Base-by-base conservation (phyloP, 1,140 invertebrate species). In the Drosophila leontia region DNA sequence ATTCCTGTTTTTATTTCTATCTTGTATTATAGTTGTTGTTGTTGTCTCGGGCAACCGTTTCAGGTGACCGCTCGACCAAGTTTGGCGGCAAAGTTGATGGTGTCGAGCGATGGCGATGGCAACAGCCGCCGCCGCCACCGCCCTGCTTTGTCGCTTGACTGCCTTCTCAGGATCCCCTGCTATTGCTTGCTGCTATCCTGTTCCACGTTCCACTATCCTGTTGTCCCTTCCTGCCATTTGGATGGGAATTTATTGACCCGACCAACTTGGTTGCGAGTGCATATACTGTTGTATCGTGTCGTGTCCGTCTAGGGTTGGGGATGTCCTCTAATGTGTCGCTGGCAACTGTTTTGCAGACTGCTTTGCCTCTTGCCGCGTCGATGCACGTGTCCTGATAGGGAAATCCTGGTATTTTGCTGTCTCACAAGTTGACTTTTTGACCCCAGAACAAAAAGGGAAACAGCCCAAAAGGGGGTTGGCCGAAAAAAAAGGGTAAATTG, bases 21-120 rank as follows among this genome's bases (percentile, higher is more conserved):
- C 23, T 48, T 26, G 23, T 15, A 32, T 45, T 15, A 5, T 51
- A 7, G 9, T 34, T 15, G 19, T 35, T 45, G 58, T 67, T 45
- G 63, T 67, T 63, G 63, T 67, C 58, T 67, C n/a, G 41, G 37
- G 67, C 37, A 72, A 72, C 69, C 35, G 39, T 74, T 60, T 72
- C 53, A 50, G 68, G 45, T 74, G 70, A 72, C 68, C 70, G 70
- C 44, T 60, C 42, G 23, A 67, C 37, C 42, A 26, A 60, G 56
- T 65, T 51, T 26, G 50, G 42, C 65, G 56, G 39, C 39, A 32
- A 55, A n/a, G 63, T 37, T 34, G 67, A 70, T 70, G 67, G 68
- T 72, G 68, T 60, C 68, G 70, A 44, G 68, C 68, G 68, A 74
- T 70, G 37, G 44, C 65, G 51, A 34, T 63, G 47, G 39, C 65